A percentile compares a stretch with the other conserved stretches of the same genome.
These are phyloP conservation scores for Achroia grisella DNA, from an alignment of 1,140 invertebrate species.

Conservation along the genomic window DNA sequence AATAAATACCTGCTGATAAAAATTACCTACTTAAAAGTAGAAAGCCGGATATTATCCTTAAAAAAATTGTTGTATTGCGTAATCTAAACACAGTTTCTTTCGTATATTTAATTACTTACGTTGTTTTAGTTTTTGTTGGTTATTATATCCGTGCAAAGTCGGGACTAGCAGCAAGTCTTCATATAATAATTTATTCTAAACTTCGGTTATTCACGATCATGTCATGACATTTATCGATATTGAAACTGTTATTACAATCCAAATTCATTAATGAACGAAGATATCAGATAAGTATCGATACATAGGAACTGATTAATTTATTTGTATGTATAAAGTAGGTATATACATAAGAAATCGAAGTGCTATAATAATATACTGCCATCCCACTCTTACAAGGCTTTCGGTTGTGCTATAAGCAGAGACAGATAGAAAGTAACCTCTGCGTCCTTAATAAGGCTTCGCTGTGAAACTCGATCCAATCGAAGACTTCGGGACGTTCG, in stretches of 20 bases:
- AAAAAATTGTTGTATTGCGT: too few relatives aligned
- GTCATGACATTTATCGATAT: too few relatives aligned
- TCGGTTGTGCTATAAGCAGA: slow-evolving; percentile 29
- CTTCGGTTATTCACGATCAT: too few relatives aligned
- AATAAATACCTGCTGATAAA: too few relatives aligned
- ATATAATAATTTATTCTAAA: too few relatives aligned
- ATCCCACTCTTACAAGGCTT: slow-evolving; percentile 27
- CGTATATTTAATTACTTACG: too few relatives aligned
- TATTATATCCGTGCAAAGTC: too few relatives aligned
- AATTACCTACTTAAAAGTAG: too few relatives aligned
- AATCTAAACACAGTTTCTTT: too few relatives aligned
- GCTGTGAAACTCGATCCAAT: slow-evolving; percentile 50
- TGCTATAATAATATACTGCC: slow-evolving; percentile 12
- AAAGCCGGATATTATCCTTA: too few relatives aligned
- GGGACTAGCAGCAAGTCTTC: too few relatives aligned
- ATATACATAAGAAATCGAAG: slow-evolving; percentile 7
- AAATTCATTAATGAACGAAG: slow-evolving; percentile 4
- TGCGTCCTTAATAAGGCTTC: slow-evolving; percentile 55
- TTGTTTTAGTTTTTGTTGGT: too few relatives aligned
- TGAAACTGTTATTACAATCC: not conserved
- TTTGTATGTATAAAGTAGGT: slow-evolving; percentile 1
- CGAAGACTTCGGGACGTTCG: slow-evolving; percentile 56
- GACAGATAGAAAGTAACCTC: slow-evolving; percentile 41
- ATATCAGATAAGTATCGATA: slow-evolving; percentile 6
- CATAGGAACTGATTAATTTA: slow-evolving; percentile 23